Evolutionary conservation across 2,113 vertebrate genomes (phyloP).

Genomic region (Semnornis frantzii): DNA sequence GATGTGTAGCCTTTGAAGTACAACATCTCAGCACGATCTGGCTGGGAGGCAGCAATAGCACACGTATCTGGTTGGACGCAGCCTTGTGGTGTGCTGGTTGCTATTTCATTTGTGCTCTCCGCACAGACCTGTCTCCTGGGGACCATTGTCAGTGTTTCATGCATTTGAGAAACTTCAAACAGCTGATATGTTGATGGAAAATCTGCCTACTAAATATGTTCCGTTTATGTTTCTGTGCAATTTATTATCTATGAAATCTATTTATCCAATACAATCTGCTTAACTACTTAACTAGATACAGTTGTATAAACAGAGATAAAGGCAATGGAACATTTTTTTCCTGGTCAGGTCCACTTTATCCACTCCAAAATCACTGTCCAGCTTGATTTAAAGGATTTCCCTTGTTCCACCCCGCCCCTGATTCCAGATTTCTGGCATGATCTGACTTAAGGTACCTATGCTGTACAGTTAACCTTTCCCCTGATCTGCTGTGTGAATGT

Average conservation of each 20-base stretch:
- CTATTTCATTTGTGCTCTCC: neutral
- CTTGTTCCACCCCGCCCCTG: neutral
- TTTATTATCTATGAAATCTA: neutral
- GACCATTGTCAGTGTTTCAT: neutral
- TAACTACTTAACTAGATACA: neutral
- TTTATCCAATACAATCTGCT: neutral
- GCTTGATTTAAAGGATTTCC: neutral
- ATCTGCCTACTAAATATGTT: neutral
- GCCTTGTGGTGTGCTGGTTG: neutral
- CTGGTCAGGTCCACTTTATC: neutral
- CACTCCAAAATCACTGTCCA: neutral
- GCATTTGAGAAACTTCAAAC: neutral
- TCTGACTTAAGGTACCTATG: neutral
- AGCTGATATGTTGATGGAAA: neutral
- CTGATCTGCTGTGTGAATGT: neutral
- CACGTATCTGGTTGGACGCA: rapidly evolving
- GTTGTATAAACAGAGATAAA: neutral
- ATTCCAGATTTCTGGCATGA: neutral
- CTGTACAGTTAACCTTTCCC: neutral
- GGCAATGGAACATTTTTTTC: neutral
- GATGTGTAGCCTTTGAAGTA: neutral
- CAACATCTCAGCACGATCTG: neutral
- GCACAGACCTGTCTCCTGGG: neutral
- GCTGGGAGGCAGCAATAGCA: neutral
- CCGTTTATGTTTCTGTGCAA: neutral